These are phyloP conservation scores for Pelobates cultripes DNA, from an alignment of 2,797 vertebrate species.

Conservation along the genomic window DNA sequence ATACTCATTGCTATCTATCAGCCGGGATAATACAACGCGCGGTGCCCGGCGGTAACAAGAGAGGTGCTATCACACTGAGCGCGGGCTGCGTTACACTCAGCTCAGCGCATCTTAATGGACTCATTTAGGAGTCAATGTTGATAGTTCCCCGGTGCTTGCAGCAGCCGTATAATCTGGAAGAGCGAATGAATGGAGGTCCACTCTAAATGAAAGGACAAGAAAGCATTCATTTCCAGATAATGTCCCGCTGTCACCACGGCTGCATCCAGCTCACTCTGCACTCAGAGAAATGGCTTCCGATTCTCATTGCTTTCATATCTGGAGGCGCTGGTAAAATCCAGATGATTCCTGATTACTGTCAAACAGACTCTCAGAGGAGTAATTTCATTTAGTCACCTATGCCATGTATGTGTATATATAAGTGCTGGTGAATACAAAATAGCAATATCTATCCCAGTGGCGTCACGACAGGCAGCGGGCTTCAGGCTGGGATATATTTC, in stretches of 20 bases:
- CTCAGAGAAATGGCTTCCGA: conserved; percentile 14
- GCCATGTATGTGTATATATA: not conserved
- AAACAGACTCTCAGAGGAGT: not conserved
- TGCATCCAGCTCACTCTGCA: conserved; percentile 2
- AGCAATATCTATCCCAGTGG: no score
- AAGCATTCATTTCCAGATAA: conserved; percentile 52
- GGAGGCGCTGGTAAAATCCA: conserved; percentile 9
- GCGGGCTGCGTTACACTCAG: conserved; percentile 17
- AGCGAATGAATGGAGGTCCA: conserved; percentile 38
- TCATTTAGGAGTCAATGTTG: conserved; percentile 43
- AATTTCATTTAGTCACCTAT: not conserved
- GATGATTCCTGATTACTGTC: conserved; percentile 22
- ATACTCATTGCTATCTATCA: conserved; percentile 7
- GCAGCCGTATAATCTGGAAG: conserved; percentile 37
- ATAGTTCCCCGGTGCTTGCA: conserved; percentile 43
- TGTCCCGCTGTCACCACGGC: conserved; percentile 39
- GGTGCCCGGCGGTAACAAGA: conserved; percentile 2
- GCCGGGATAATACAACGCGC: conserved; percentile 16
- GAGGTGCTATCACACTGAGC: conserved; percentile 22
- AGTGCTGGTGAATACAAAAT: no score
- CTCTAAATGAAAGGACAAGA: conserved; percentile 41
- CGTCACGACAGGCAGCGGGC: no score
- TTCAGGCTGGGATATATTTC: no score
- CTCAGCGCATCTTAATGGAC: conserved; percentile 50
- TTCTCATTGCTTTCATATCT: conserved; percentile 21